Conservation (phyloP, 2,888 invertebrate species). For the Craniophora ligustri region DNA sequence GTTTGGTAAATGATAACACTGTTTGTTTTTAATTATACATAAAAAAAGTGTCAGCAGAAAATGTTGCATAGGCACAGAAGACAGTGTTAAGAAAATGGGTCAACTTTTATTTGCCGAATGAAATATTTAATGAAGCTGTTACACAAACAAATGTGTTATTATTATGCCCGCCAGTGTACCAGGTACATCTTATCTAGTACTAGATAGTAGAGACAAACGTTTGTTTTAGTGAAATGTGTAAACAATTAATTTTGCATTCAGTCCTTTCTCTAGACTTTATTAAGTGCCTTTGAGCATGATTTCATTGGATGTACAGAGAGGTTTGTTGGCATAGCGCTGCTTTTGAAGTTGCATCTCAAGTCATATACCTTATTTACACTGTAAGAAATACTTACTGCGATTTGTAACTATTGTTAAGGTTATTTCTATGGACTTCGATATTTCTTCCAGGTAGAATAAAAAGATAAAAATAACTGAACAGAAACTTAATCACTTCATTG, state of each 20-base stretch:
- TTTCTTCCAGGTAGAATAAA: too few relatives aligned
- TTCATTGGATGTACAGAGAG: slow-evolving; percentile 23
- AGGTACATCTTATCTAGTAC: slow-evolving; percentile 39
- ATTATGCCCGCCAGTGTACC: slow-evolving; percentile 51
- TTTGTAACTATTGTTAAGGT: too few relatives aligned
- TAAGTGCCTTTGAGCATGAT: slow-evolving; percentile 25
- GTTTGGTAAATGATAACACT: slow-evolving; percentile 18
- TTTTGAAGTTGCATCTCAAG: neutral
- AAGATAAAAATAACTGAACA: too few relatives aligned
- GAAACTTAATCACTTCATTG: too few relatives aligned
- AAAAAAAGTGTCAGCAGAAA: neutral
- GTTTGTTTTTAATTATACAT: neutral
- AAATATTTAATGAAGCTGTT: slow-evolving; percentile 15
- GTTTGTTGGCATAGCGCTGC: slow-evolving; percentile 6
- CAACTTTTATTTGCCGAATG: neutral
- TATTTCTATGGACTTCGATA: too few relatives aligned
- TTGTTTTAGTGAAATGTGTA: slow-evolving; percentile 57
- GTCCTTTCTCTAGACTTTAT: slow-evolving; percentile 47
- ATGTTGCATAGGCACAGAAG: slow-evolving; percentile 1
- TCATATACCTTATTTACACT: neutral
- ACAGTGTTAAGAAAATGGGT: slow-evolving; percentile 6
- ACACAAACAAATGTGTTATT: slow-evolving; percentile 21
- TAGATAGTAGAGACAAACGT: slow-evolving; percentile 46
- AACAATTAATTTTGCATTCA: slow-evolving; percentile 56
- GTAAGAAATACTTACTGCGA: too few relatives aligned